phyloP scores from a whole-genome alignment of 2,888 invertebrate genomes.

The Zootermopsis nevadensis region DNA sequence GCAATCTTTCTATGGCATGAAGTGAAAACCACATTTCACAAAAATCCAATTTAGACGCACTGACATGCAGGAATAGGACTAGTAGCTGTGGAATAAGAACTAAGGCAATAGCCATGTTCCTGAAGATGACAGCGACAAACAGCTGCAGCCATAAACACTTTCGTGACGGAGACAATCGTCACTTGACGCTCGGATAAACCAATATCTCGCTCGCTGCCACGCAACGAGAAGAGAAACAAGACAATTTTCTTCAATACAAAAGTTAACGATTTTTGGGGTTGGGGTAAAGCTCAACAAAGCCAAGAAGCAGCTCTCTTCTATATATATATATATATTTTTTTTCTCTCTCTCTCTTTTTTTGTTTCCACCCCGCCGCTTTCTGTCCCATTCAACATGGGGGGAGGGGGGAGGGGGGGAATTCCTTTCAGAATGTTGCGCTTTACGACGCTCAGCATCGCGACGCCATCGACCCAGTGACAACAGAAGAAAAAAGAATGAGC shows the following conservation, averaged over 20 bases:
- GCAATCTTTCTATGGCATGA: no score
- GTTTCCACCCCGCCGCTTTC: constrained; percentile 1
- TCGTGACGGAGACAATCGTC: background rate
- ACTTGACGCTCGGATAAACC: background rate
- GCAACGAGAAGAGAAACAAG: background rate
- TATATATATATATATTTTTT: no score
- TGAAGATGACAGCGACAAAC: constrained; percentile 9
- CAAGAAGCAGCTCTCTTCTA: constrained; percentile 32
- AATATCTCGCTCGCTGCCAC: background rate
- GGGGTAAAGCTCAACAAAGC: constrained; percentile 25
- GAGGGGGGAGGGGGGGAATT: background rate
- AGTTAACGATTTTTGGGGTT: constrained; percentile 27
- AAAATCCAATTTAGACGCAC: no score
- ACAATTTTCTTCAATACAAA: constrained; percentile 33
- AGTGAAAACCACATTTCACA: no score
- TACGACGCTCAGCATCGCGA: constrained; percentile 34
- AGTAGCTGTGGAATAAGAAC: no score
- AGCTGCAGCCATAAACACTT: background rate
- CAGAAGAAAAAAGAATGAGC: constrained; percentile 35
- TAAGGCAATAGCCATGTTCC: background rate
- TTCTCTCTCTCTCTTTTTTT: constrained; percentile 23
- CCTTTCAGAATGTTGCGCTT: constrained; percentile 40
- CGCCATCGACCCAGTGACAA: constrained; percentile 38
- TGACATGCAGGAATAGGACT: no score
- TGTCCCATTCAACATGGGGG: background rate